Percentiles rank a stretch among this genome's conserved stretches.
phyloP scores from a whole-genome alignment of 2,113 vertebrate genomes.

The Otis tarda region DNA sequence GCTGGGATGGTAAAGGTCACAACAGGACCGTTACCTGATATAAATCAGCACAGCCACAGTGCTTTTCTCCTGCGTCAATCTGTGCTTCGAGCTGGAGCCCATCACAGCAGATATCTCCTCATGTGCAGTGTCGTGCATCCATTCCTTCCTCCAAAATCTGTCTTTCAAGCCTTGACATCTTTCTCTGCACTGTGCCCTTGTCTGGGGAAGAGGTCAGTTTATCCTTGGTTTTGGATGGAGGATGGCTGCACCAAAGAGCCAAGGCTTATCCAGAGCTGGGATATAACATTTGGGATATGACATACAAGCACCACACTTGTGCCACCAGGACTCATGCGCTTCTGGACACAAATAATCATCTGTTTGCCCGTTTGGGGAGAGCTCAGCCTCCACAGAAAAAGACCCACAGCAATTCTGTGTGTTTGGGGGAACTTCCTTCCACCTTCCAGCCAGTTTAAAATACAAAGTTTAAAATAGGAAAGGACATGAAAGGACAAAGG shows the following conservation, averaged over 20 bases:
- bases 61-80: not conserved
- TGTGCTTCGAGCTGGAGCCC: not conserved
- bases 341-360: not conserved
- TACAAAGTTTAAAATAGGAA: not conserved
- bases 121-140: not conserved
- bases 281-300: not conserved
- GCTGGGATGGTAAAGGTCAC: not conserved
- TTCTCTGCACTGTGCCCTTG: not conserved
- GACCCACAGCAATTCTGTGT: not conserved
- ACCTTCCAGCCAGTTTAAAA: not conserved
- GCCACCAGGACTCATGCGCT: not conserved
- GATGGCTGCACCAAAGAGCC: not conserved
- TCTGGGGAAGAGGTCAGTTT: not conserved
- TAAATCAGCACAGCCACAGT: not conserved
- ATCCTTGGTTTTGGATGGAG: not conserved
- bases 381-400: not conserved
- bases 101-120: accelerated
- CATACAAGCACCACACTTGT: not conserved
- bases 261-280: not conserved
- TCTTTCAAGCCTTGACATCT: not conserved
- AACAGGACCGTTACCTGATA: accelerated
- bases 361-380: not conserved
- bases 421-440: not conserved
- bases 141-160: not conserved
- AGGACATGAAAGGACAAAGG: not conserved